Evolutionary conservation across 2,113 vertebrate species (phyloP).

Genomic region (Sciurus niger): DNA sequence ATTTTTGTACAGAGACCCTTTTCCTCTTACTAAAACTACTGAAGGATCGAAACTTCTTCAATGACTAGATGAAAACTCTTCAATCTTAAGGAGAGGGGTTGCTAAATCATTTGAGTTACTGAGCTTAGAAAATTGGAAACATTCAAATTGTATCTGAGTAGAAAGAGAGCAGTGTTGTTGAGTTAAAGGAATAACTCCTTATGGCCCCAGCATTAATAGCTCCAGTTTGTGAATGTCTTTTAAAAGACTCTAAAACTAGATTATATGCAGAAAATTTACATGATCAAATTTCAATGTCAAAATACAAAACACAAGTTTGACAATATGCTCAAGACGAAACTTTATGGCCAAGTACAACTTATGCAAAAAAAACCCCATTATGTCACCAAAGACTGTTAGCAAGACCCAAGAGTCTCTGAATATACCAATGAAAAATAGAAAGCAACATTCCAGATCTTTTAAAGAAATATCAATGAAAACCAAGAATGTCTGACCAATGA

Average conservation of each 20-base stretch:
- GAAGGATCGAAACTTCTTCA: conserved; percentile 1
- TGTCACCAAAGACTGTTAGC: not conserved
- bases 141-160: conserved; percentile 22
- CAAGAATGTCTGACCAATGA: conserved; percentile 20
- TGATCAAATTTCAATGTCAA: conserved; percentile 49
- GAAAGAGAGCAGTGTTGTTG: conserved; percentile 28
- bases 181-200: conserved; percentile 25
- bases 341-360: not conserved
- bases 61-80: conserved; percentile 53
- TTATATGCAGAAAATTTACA: conserved; percentile 42
- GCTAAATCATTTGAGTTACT: conserved; percentile 24
- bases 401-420: not conserved
- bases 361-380: conserved; percentile 29
- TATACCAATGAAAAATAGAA: not conserved
- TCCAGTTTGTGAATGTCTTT: not conserved
- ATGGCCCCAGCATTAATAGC: not conserved
- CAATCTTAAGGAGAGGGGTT: conserved; percentile 57
- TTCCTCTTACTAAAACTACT: not conserved
- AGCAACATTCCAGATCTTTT: conserved; percentile 42
- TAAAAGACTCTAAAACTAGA: conserved; percentile 43
- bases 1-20: conserved; percentile 21
- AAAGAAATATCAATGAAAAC: conserved; percentile 40
- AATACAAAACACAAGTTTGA: conserved; percentile 35
- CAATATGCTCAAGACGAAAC: not conserved
- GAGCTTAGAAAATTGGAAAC: conserved; percentile 70